Evolutionary conservation across 2,113 vertebrate genomes (phyloP), one percentile per base, ranked within the genome.

Genomic region (Ageneiosus marmoratus): DNA sequence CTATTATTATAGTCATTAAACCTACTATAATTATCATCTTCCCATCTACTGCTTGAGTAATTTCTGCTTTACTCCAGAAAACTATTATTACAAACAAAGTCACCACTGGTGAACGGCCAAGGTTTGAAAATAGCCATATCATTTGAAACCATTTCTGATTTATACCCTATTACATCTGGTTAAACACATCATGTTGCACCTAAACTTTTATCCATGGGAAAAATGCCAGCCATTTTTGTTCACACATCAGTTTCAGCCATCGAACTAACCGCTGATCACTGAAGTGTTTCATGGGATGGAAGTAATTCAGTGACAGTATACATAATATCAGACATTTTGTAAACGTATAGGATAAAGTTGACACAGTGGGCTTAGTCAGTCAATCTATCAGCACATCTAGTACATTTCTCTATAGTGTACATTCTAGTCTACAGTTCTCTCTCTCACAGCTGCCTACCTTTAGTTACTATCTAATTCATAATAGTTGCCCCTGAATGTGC

Each of bases 61-160:
- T 62, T 78, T n/a, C 29, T 41, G 24, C 9, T 41, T 41, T 41
- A 41, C 37, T 41, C 1, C 22, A 70, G 11, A 69, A 69, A 51
- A 44, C 20, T 67, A 67, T 67, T 37, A 67, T 41, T 41, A 41
- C 32, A 67, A 67, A n/a, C 32, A 32, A 15, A 8, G 6, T 65
- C 18, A 32, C 16, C 63, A 46, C 67, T 70, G 22, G 41, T 12
- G 22, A n/a, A 46, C 6, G 13, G 20, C 37, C 67, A 46, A 70
- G 65, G 34, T 70, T 70, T 22, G 24, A 44, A 70, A 70, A 37
- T 44, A 24, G 37, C 41, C 41, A n/a, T 22, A n/a, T 11, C 2
- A 70, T 46, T n/a, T 44, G 12, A 70, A 70, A 67, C 37, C 34
- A 67, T 67, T 22, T 67, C 32, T 70, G 37, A 70, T 70, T 70